Evolutionary conservation across 2,113 vertebrate genomes (phyloP).

Genomic region (Melanotaenia duboulayi): DNA sequence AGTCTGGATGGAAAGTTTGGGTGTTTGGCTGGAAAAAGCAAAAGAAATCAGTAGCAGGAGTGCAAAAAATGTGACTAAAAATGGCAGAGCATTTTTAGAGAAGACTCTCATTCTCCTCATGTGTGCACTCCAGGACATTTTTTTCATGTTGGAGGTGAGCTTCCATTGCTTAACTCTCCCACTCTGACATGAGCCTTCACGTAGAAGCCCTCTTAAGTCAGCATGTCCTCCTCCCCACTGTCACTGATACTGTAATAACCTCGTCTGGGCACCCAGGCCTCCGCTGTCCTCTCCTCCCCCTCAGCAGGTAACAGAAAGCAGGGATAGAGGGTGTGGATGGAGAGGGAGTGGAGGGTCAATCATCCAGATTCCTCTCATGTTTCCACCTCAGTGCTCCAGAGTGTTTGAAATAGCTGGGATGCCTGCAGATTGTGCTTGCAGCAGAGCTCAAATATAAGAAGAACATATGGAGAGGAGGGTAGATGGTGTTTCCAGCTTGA

Average conservation of each 20-base stretch:
- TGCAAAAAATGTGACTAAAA: conserved; percentile 1
- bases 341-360: conserved; percentile 65
- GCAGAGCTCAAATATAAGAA: conserved; percentile 32
- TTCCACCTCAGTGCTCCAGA: conserved; percentile 65
- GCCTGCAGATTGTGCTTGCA: conserved; percentile 57
- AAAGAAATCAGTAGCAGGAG: neutral
- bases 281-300: conserved; percentile 57
- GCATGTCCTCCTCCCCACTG: conserved; percentile 27
- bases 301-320: conserved; percentile 68
- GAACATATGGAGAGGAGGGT: conserved; percentile 2
- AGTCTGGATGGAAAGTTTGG: conserved; percentile 23
- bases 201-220: conserved; percentile 31
- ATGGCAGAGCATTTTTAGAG: neutral
- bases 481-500: conserved; percentile 25
- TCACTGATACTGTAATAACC: conserved; percentile 61
- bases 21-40: neutral
- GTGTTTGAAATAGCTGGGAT: conserved; percentile 73
- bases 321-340: conserved; percentile 47
- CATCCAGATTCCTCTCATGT: conserved; percentile 77
- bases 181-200: conserved; percentile 6
- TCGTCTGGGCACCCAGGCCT: conserved; percentile 52
- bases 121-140: neutral
- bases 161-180: conserved; percentile 4
- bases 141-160: conserved; percentile 3
- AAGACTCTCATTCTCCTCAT: conserved; percentile 5